Conservation (phyloP, 1,140 invertebrate species). For the Sycobia sp. region DNA sequence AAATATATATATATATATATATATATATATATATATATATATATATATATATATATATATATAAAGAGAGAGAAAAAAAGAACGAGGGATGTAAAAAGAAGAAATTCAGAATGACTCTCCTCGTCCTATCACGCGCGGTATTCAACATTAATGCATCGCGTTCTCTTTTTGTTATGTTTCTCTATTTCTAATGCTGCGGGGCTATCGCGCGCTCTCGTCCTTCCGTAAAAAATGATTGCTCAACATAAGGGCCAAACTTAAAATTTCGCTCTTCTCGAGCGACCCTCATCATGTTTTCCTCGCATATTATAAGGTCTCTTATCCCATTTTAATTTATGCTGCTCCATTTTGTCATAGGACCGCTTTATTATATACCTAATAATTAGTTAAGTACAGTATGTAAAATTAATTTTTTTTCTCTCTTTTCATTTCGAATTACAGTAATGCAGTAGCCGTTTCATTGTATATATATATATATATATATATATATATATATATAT, state of each 20-base stretch:
- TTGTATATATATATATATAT: too few species aligned
- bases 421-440: too few species aligned
- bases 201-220: neutral
- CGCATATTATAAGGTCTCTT: constrained; percentile 18
- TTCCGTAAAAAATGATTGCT: too few species aligned
- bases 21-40: too few species aligned
- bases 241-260: neutral
- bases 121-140: neutral
- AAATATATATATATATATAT: too few species aligned
- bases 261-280: constrained; percentile 24
- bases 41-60: too few species aligned
- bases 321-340: constrained; percentile 10
- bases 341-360: constrained; percentile 18
- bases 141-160: constrained; percentile 10
- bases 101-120: neutral
- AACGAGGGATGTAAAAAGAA: too few species aligned
- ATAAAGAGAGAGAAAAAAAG: neutral
- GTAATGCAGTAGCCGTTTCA: too few species aligned
- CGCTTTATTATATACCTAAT: constrained; percentile 29
- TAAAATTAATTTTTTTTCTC: too few species aligned
- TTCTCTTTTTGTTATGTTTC: neutral
- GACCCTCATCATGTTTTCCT: constrained; percentile 22
- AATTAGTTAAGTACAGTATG: constrained; percentile 31
- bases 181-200: constrained; percentile 1
- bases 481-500: too few species aligned